phyloP scores from a whole-genome alignment of 2,797 vertebrate genomes.

The Brachymystax lenok region DNA sequence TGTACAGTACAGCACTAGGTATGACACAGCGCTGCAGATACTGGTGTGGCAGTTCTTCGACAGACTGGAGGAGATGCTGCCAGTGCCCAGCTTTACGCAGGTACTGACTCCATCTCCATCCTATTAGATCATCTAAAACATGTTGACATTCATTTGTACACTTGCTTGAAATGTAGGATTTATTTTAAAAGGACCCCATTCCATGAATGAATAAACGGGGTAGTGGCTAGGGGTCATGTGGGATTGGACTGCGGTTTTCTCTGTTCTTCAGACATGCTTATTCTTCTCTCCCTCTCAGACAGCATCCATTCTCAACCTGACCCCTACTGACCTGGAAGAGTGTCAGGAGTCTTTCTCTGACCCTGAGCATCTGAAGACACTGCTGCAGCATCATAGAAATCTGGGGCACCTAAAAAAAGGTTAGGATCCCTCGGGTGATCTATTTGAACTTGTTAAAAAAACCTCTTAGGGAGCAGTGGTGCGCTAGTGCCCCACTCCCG shows the following conservation, averaged over 20 bases:
- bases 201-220: no score
- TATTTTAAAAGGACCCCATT: not conserved
- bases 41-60: conserved; percentile 63
- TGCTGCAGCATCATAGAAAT: conserved; percentile 22
- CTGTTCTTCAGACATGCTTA: no score
- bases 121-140: not conserved
- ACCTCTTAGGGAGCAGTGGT: no score
- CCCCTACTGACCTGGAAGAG: conserved; percentile 24
- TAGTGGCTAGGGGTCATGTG: no score
- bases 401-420: conserved; percentile 16
- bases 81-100: conserved; percentile 50
- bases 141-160: not conserved
- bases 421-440: not conserved
- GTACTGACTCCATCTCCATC: conserved; percentile 46
- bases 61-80: conserved; percentile 60
- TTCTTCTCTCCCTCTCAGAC: conserved; percentile 23
- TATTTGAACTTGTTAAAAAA: not conserved
- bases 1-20: conserved; percentile 26
- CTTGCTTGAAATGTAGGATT: not conserved
- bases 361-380: conserved; percentile 28
- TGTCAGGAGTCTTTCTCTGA: conserved; percentile 40
- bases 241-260: no score
- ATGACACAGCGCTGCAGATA: conserved; percentile 28
- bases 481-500: no score
- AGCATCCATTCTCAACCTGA: conserved; percentile 23